Evolutionary conservation across 2,113 vertebrate genomes (phyloP).

Genomic region (Gymnarchus niloticus): DNA sequence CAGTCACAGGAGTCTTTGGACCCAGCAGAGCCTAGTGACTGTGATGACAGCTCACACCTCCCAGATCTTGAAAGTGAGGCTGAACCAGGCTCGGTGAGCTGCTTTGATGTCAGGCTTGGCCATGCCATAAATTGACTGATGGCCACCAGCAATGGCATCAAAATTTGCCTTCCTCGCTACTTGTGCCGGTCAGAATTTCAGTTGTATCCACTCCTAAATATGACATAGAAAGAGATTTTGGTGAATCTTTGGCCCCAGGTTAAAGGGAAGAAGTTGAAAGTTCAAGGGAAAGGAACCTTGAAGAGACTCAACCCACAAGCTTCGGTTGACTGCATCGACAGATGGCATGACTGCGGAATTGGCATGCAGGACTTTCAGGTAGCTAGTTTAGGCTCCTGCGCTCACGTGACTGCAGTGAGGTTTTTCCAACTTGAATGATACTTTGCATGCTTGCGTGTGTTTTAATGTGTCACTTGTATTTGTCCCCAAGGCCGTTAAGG

Average conservation of each 20-base stretch:
- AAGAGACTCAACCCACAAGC: conserved; percentile 80
- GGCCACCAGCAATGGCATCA: background rate
- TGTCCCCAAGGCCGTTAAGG: conserved; percentile 69
- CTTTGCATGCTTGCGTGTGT: background rate
- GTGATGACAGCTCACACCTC: conserved; percentile 58
- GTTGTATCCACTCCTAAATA: background rate
- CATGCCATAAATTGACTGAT: background rate
- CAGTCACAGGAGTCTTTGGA: conserved; percentile 69
- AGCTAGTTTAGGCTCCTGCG: background rate
- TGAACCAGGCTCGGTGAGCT: conserved; percentile 65
- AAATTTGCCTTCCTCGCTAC: background rate
- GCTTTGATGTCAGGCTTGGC: background rate
- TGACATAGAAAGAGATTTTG: background rate
- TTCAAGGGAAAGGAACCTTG: conserved; percentile 71
- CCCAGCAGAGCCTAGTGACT: conserved; percentile 61
- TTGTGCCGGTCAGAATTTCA: background rate
- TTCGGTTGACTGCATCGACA: conserved; percentile 74
- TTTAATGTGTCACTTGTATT: background rate
- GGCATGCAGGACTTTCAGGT: conserved; percentile 65
- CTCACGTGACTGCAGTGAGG: background rate
- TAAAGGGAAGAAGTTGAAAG: conserved; percentile 63
- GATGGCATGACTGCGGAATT: conserved; percentile 68
- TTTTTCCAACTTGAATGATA: background rate
- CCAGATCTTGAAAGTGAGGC: conserved; percentile 78
- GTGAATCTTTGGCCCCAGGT: conserved; percentile 42